Conservation (phyloP, 2,113 vertebrate species). For the Pteropus alecto region DNA sequence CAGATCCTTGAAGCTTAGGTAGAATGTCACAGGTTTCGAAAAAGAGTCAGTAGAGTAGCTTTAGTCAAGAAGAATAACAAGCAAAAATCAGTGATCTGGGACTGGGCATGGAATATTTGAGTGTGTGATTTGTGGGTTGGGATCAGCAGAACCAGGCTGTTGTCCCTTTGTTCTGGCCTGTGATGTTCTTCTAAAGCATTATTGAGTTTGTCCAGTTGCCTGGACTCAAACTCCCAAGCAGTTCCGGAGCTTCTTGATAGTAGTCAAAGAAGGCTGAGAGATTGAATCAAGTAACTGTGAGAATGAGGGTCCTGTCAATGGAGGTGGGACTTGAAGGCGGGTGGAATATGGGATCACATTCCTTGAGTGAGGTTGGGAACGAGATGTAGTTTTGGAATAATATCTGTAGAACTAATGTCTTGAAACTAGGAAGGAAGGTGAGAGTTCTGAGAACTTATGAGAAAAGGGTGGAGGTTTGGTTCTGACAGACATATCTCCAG, state of each 20-base stretch:
- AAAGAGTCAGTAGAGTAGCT: not conserved
- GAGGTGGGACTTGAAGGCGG: not conserved
- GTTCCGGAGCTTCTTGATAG: not conserved
- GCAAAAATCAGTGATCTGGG: not conserved
- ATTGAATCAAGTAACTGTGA: not conserved
- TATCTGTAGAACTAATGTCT: not conserved
- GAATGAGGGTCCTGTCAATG: not conserved
- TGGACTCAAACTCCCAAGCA: not conserved
- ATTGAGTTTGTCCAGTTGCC: not conserved
- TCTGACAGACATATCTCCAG: not conserved
- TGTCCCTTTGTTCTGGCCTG: not conserved
- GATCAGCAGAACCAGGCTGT: not conserved
- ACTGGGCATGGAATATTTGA: not conserved
- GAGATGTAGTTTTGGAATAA: not conserved
- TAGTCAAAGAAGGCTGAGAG: not conserved
- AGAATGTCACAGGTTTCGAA: not conserved
- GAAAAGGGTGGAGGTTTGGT: not conserved
- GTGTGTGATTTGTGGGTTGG: not conserved
- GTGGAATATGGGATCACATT: not conserved
- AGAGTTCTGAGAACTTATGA: not conserved
- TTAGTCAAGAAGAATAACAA: conserved; percentile 16
- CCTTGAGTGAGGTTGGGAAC: not conserved
- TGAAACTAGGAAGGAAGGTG: not conserved
- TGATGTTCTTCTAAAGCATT: not conserved
- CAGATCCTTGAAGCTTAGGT: not conserved